Evolutionary conservation across 2,113 vertebrate genomes (phyloP).

Genomic region (Gopherus flavomarginatus): DNA sequence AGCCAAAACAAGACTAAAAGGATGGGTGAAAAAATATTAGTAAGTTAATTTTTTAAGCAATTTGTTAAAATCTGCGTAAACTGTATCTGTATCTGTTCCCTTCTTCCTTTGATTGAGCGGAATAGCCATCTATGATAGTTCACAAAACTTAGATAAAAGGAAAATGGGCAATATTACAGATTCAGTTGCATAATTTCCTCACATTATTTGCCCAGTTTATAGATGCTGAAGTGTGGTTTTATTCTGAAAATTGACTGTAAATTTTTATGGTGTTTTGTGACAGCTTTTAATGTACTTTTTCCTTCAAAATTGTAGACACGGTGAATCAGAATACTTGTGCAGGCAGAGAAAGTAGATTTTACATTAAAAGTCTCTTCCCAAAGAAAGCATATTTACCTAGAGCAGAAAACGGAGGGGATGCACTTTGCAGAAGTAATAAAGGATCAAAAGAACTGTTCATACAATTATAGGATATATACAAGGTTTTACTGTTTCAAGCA

Average conservation of each 20-base stretch:
- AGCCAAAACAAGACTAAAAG: not conserved
- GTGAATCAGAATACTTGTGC: not conserved
- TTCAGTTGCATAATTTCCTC: not conserved
- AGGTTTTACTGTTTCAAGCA: not conserved
- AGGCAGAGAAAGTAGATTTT: not conserved
- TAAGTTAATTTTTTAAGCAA: not conserved
- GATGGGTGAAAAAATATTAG: not conserved
- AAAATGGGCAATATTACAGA: not conserved
- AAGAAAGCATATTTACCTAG: not conserved
- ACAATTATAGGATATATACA: not conserved
- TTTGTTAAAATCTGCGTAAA: not conserved
- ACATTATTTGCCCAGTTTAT: not conserved
- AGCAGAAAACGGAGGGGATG: not conserved
- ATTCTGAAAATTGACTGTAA: not conserved
- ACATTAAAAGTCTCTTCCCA: accelerated
- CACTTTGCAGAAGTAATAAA: not conserved
- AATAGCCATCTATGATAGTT: not conserved
- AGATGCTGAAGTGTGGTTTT: not conserved
- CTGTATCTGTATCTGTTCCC: not conserved
- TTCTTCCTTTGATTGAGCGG: not conserved
- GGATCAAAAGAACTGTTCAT: not conserved
- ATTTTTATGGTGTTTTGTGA: not conserved
- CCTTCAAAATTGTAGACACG: not conserved
- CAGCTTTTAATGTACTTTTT: not conserved
- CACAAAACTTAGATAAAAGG: not conserved